Conservation (phyloP, 2,888 invertebrate genomes). For the Volucella bombylans region DNA sequence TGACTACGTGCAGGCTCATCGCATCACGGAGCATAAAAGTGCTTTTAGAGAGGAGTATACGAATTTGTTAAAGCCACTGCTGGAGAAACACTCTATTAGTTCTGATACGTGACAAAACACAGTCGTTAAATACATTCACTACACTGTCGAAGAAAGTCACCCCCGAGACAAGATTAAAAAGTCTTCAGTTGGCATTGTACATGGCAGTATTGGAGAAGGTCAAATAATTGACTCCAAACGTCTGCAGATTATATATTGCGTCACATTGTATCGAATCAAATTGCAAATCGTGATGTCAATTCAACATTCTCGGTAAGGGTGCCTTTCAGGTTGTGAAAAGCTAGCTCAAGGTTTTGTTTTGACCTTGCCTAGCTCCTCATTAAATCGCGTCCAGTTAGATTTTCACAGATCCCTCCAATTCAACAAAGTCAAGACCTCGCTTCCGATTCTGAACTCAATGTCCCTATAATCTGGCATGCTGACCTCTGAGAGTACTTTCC, state of each 20-base stretch:
- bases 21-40: conserved; percentile 83
- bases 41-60: conserved; percentile 79
- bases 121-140: conserved; percentile 75
- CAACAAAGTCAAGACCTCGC: no score
- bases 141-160: conserved; percentile 78
- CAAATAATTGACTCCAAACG: conserved; percentile 83
- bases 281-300: conserved; percentile 84
- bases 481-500: no score
- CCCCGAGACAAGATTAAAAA: conserved; percentile 84
- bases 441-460: no score
- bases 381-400: no score
- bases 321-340: no score
- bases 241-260: conserved; percentile 82
- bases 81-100: conserved; percentile 76
- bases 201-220: conserved; percentile 84
- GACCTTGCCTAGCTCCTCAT: no score
- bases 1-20: conserved; percentile 85
- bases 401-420: no score
- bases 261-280: conserved; percentile 83
- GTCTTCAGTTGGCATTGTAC: conserved; percentile 84
- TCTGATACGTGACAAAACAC: conserved; percentile 57
- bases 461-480: no score
- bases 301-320: no score
- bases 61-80: conserved; percentile 77
- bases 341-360: no score